These are phyloP conservation scores for Potamilus streckersoni DNA, from an alignment of 1,140 invertebrate genomes.

Conservation along the genomic window DNA sequence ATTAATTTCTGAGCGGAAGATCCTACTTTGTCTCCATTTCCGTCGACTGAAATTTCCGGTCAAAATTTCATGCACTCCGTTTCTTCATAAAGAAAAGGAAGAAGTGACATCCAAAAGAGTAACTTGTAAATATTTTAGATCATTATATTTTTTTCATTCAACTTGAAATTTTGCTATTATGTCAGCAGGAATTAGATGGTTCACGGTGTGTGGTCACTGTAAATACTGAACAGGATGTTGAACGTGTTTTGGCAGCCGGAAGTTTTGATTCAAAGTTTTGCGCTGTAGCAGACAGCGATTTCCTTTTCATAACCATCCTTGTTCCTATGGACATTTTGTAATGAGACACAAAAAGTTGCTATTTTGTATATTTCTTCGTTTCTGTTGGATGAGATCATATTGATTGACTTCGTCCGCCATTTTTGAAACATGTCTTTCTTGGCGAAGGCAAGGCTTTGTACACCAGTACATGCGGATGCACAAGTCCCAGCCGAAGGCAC, in stretches of 20 bases:
- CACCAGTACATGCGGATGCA: no score
- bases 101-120: no score
- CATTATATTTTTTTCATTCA: no score
- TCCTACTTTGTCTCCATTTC: conserved; percentile 57
- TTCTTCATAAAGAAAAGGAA: conserved; percentile 1
- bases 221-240: conserved; percentile 58
- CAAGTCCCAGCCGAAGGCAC: no score
- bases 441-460: no score
- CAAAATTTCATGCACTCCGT: conserved; percentile 31
- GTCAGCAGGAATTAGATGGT: background rate
- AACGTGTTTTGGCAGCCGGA: conserved; percentile 59
- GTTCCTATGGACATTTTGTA: no score
- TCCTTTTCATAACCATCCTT: conserved; percentile 47
- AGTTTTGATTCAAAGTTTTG: conserved; percentile 61
- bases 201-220: background rate
- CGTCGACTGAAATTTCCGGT: conserved; percentile 61
- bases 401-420: no score
- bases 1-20: conserved; percentile 41
- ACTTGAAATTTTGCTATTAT: background rate
- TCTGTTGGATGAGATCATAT: no score
- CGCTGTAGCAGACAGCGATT: conserved; percentile 61
- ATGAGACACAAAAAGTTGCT: no score
- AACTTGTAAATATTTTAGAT: no score
- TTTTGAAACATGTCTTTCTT: no score
- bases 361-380: no score